Base-by-base conservation (phyloP, 92 coral and sea anemone species). In the Paragorgia papillata region DNA sequence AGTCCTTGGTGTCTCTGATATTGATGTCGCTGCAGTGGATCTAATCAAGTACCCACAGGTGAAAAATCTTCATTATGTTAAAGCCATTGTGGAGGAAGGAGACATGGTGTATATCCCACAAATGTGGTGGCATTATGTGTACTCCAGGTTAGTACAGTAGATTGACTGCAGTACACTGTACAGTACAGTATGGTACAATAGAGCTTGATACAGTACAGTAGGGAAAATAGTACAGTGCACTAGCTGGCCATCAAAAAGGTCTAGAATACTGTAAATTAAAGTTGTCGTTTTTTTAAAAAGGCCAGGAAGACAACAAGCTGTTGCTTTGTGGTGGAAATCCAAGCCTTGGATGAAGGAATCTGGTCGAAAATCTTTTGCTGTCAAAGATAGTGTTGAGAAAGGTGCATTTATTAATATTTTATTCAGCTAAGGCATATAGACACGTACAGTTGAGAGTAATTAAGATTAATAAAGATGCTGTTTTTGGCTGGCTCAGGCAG, bases 71-170 rank as follows among this genome's bases (percentile, higher is more conserved):
- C 87, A 85, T 34, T 94, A 94, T 50, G 82, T 76, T 66, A 61
- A 79, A 5, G 98, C 98, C 8, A 85, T 55, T 43, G 90, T 91
- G 9, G 92, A 92, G 30, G 94, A 90, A 62, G 98, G 98, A 7
- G 98, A 94, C 34, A 86, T 89, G 44, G 86, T 94, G 10, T 94
- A 88, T 76, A 89, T 94, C 14, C 98, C 98, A 12, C 97, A 94
- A 80, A 91, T 94, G 97, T 94, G 98, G 98, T 94, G 98, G 98
- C 98, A 94, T 75, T 95, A 94, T 19, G 97, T 94, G 25, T 56
- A 91, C 9, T 94, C 98, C 31, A 85, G 98, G 98, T 88, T 76
- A 41, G 85, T 31, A 20, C 13, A 26, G 7, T 21, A 65, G 49
- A 9, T n/a, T n/a, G n/a, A n/a, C n/a, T n/a, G n/a, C n/a, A n/a